Percentiles rank a stretch among this genome's conserved stretches.
Conservation (phyloP, 2,888 invertebrate species). For the Peribatodes rhomboidaria region DNA sequence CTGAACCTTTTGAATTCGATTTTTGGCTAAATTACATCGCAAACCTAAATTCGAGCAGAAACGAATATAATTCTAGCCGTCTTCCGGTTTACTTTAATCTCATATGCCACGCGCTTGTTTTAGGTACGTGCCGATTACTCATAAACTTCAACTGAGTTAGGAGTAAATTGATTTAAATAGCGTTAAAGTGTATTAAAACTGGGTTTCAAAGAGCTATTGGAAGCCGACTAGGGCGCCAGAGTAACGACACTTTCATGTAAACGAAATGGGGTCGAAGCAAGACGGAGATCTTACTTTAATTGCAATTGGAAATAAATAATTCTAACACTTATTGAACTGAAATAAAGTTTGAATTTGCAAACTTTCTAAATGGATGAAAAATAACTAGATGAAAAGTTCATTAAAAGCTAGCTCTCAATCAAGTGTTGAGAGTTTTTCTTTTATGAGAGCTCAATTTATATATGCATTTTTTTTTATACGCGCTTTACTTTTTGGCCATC, state of each 20-base stretch:
- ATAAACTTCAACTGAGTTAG: neutral
- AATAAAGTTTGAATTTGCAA: constrained; percentile 7
- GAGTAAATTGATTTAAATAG: constrained; percentile 28
- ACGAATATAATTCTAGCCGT: neutral
- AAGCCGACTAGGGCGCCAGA: constrained; percentile 24
- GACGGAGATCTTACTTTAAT: constrained; percentile 12
- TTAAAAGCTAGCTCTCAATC: neutral
- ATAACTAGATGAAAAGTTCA: neutral
- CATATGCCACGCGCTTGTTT: too few relatives aligned
- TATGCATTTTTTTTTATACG: too few relatives aligned
- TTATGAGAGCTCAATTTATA: too few relatives aligned
- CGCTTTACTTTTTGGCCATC: too few relatives aligned
- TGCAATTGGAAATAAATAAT: constrained; percentile 21
- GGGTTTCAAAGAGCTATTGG: constrained; percentile 11
- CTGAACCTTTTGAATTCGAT: too few relatives aligned
- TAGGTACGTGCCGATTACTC: neutral
- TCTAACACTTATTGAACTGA: constrained; percentile 2
- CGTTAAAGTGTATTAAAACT: constrained; percentile 34
- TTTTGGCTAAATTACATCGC: too few relatives aligned
- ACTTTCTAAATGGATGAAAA: constrained; percentile 6
- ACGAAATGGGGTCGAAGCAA: constrained; percentile 11
- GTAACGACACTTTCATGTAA: constrained; percentile 23
- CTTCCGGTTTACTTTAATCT: neutral
- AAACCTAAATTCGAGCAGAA: too few relatives aligned
- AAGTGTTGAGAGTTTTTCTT: neutral